These are phyloP conservation scores for Hoplodrina blanda DNA, from an alignment of 2,888 invertebrate genomes.

Conservation along the genomic window DNA sequence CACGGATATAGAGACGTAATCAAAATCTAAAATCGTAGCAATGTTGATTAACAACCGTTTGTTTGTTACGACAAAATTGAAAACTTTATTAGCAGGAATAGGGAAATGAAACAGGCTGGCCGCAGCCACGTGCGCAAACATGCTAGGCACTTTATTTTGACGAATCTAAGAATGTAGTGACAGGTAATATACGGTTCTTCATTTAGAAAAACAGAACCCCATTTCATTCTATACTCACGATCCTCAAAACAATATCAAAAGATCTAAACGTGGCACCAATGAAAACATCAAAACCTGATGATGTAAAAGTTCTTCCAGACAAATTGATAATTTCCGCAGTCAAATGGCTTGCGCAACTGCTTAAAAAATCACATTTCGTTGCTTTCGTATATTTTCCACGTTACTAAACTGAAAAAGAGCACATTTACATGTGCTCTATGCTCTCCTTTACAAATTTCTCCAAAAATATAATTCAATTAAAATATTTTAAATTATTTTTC, in stretches of 20 bases:
- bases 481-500: slow-evolving; percentile 10
- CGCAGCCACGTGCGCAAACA: slow-evolving; percentile 64
- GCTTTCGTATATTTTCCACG: slow-evolving; percentile 13
- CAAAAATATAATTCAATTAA: slow-evolving; percentile 17
- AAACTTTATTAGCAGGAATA: slow-evolving; percentile 66
- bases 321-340: slow-evolving; percentile 29
- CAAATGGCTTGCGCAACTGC: slow-evolving; percentile 26
- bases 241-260: slow-evolving; percentile 3
- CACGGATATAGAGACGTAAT: slow-evolving; percentile 58
- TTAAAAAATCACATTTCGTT: slow-evolving; percentile 12
- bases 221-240: not conserved
- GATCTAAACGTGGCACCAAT: not conserved
- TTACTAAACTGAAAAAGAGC: slow-evolving; percentile 4
- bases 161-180: slow-evolving; percentile 22
- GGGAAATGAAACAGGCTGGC: slow-evolving; percentile 51
- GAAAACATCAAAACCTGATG: slow-evolving; percentile 13
- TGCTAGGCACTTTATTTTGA: slow-evolving; percentile 28
- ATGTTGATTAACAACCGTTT: slow-evolving; percentile 69
- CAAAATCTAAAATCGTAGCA: slow-evolving; percentile 67
- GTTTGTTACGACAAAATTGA: slow-evolving; percentile 69
- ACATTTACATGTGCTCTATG: not conserved
- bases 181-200: slow-evolving; percentile 9
- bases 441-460: slow-evolving; percentile 1
- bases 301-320: slow-evolving; percentile 1
- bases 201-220: not conserved